Conservation (phyloP, 2,888 invertebrate species). For the Hofmannophila pseudospretella region DNA sequence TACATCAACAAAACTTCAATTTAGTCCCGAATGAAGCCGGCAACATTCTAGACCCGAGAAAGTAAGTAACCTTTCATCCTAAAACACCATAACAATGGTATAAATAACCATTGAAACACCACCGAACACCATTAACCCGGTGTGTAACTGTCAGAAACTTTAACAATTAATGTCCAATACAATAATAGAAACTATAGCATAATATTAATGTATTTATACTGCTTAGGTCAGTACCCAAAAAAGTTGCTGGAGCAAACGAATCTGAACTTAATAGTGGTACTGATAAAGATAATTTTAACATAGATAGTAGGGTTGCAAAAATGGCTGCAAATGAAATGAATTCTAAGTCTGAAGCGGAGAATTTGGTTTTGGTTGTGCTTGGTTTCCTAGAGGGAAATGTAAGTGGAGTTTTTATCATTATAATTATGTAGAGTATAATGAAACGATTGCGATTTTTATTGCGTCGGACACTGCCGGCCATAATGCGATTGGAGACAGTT, state of each 20-base stretch:
- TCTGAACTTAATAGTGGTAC: conserved; percentile 7
- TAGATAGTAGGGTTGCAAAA: neutral
- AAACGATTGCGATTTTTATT: conserved; percentile 48
- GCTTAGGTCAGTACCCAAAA: conserved; percentile 54
- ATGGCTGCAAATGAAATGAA: conserved; percentile 17
- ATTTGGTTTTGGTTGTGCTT: conserved; percentile 15
- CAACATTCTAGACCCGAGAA: conserved; percentile 29
- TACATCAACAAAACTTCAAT: conserved; percentile 19
- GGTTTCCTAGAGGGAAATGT: conserved; percentile 16
- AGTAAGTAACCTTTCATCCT: conserved; percentile 37
- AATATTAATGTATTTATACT: conserved; percentile 70
- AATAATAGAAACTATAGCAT: conserved; percentile 70
- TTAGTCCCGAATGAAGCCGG: conserved; percentile 27
- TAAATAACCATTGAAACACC: conserved; percentile 60
- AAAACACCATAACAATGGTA: conserved; percentile 52
- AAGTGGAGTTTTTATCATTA: conserved; percentile 39
- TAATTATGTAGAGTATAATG: conserved; percentile 37
- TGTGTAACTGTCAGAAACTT: conserved; percentile 65
- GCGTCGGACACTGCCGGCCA: conserved; percentile 35
- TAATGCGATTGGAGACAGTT: conserved; percentile 51
- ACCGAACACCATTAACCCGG: conserved; percentile 58
- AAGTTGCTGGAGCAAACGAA: conserved; percentile 20
- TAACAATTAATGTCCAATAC: conserved; percentile 61
- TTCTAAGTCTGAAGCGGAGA: conserved; percentile 16
- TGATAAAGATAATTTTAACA: neutral